Conservation (phyloP, 2,888 invertebrate species). For the Heliconius charithonia region DNA sequence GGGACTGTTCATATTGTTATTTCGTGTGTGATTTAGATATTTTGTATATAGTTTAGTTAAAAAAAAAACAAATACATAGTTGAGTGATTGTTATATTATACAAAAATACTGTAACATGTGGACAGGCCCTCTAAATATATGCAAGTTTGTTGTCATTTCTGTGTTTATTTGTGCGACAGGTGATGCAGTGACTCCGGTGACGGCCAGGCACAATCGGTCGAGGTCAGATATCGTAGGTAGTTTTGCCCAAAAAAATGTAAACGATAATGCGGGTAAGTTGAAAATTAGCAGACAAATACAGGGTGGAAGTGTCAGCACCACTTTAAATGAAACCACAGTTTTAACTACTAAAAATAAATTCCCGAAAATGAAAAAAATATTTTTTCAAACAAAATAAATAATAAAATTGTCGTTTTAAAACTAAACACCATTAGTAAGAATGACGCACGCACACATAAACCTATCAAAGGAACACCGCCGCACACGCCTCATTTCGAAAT, state of each 20-base stretch:
- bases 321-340: no score
- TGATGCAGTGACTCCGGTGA: constrained; percentile 64
- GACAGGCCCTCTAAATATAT: not conserved
- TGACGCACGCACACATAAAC: no score
- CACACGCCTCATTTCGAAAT: no score
- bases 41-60: constrained; percentile 8
- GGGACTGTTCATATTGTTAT: constrained; percentile 21
- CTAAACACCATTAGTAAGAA: no score
- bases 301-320: no score
- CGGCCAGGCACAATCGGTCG: constrained; percentile 73
- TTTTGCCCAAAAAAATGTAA: constrained; percentile 72
- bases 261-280: constrained; percentile 70
- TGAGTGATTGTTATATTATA: not conserved
- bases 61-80: not conserved
- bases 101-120: not conserved
- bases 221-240: constrained; percentile 78
- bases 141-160: constrained; percentile 12
- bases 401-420: no score
- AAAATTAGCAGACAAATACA: not conserved
- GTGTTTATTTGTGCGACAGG: constrained; percentile 56
- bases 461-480: no score
- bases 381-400: no score
- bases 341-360: no score
- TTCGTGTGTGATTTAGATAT: constrained; percentile 7
- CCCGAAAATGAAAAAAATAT: no score